Evolutionary conservation across 2,888 invertebrate genomes (phyloP).

Genomic region (Caenorhabditis sp.): DNA sequence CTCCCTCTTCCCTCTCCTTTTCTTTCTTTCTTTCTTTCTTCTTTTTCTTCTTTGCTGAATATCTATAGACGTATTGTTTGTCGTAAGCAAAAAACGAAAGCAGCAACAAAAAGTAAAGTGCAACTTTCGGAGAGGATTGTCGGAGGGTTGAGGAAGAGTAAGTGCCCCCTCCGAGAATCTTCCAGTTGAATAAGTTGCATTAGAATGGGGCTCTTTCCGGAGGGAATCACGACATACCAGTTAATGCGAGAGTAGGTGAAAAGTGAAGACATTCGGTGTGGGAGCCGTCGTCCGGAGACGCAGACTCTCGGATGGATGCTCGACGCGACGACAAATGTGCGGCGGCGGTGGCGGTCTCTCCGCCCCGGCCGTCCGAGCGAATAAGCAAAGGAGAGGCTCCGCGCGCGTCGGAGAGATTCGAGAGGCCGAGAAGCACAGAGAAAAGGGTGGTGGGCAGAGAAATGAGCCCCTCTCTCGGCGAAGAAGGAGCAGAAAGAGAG

Average conservation of each 20-base stretch:
- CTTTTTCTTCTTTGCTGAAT: background rate
- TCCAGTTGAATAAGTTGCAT: no score
- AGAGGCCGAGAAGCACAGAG: constrained; percentile 9
- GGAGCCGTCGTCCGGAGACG: constrained; percentile 3
- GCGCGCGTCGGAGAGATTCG: background rate
- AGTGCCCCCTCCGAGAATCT: no score
- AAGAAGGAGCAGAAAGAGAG: constrained; percentile 2
- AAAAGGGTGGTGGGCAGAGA: constrained; percentile 39
- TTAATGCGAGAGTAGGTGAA: background rate
- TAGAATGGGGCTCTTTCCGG: no score
- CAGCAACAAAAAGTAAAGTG: background rate
- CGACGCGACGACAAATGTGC: constrained; percentile 11
- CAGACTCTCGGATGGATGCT: constrained; percentile 1
- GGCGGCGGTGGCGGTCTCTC: constrained; percentile 1
- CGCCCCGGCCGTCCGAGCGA: constrained; percentile 12
- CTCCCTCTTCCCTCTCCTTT: background rate
- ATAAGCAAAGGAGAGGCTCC: constrained; percentile 41
- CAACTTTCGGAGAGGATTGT: background rate
- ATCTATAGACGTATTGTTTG: constrained; percentile 37
- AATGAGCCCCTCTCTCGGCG: constrained; percentile 37
- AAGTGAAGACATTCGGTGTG: background rate
- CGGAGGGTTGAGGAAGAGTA: no score
- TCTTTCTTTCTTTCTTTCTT: constrained; percentile 3
- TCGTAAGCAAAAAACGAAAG: constrained; percentile 10
- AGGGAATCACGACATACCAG: constrained; percentile 12